Conservation (phyloP, 2,888 invertebrate genomes). For the Chironomus tentans region DNA sequence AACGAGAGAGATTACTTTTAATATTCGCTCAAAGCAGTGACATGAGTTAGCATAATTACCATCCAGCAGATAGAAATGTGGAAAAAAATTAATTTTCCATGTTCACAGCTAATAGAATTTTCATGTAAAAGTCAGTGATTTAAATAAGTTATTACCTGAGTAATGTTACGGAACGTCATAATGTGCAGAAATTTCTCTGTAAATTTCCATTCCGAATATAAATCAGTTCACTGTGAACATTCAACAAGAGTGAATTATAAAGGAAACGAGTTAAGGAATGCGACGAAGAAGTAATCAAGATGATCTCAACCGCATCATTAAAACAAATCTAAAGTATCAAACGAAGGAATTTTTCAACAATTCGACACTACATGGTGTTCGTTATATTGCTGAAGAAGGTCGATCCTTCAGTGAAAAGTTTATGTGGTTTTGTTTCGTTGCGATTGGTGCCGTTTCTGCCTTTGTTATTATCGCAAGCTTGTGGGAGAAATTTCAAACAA, state of each 20-base stretch:
- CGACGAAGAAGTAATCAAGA: not conserved
- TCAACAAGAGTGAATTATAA: too few relatives aligned
- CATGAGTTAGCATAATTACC: conserved; percentile 15
- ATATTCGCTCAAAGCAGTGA: not conserved
- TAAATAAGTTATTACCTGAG: not conserved
- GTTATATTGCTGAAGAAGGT: conserved; percentile 66
- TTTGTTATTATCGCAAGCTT: conserved; percentile 65
- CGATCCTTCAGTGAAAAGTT: conserved; percentile 72
- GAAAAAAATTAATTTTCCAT: conserved; percentile 21
- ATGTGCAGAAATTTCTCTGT: not conserved
- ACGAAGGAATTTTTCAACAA: conserved; percentile 65
- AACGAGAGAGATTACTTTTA: too few relatives aligned
- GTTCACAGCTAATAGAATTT: conserved; percentile 6
- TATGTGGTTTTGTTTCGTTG: conserved; percentile 70
- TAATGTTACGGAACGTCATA: not conserved
- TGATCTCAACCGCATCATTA: not conserved
- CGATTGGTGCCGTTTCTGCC: conserved; percentile 59
- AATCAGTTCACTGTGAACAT: too few relatives aligned
- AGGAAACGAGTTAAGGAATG: too few relatives aligned
- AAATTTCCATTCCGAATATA: too few relatives aligned
- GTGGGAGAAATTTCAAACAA: conserved; percentile 76
- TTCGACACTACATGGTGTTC: conserved; percentile 68
- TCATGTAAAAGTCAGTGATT: conserved; percentile 12
- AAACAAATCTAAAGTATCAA: conserved; percentile 58
- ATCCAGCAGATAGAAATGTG: conserved; percentile 1